phyloP scores from a whole-genome alignment of 2,888 invertebrate species.

The Gerris lacustris region DNA sequence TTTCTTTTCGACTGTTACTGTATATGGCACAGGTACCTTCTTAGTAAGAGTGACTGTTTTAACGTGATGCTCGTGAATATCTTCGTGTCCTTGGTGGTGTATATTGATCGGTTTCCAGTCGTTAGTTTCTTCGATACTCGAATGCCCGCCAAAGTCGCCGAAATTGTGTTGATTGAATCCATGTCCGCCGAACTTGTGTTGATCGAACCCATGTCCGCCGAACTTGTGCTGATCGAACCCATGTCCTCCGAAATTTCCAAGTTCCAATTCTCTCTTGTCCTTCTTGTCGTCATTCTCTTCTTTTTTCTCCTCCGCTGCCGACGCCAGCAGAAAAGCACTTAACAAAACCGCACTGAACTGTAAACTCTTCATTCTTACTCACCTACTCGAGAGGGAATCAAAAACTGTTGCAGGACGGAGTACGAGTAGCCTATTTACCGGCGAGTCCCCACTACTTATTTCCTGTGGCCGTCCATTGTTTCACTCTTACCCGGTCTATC shows the following conservation, averaged over 20 bases:
- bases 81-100: slow-evolving; percentile 28
- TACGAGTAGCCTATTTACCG: neutral
- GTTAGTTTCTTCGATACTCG: neutral
- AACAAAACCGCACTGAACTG: neutral
- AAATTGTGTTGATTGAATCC: neutral
- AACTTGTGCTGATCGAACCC: neutral
- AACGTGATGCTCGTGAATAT: slow-evolving; percentile 45
- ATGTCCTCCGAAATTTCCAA: neutral
- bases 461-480: neutral
- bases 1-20: slow-evolving; percentile 43
- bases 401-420: neutral
- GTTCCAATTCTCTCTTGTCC: neutral
- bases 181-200: neutral
- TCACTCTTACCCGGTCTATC: too few relatives aligned
- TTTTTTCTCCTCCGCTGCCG: neutral
- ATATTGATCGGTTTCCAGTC: slow-evolving; percentile 40
- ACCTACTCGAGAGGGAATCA: neutral
- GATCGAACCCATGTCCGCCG: neutral
- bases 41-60: slow-evolving; percentile 62
- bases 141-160: neutral
- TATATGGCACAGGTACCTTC: slow-evolving; percentile 59
- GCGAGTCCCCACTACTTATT: neutral
- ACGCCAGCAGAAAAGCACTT: neutral
- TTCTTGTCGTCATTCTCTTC: neutral
- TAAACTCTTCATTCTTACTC: neutral